Evolutionary conservation across 2,888 invertebrate genomes (phyloP), one percentile per base, ranked within the genome.

Genomic region (Drosophila robusta): DNA sequence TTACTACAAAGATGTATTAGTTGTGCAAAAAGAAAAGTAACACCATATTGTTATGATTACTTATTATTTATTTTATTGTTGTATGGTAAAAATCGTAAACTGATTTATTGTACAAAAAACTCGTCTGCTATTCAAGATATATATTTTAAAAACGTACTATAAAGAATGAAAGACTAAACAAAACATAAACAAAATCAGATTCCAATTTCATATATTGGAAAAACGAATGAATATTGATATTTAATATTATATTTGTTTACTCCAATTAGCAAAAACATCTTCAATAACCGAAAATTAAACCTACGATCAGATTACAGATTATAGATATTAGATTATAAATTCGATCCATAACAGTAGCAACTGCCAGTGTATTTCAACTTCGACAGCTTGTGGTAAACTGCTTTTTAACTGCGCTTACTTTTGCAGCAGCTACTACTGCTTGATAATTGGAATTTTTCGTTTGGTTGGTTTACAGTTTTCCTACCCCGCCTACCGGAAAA

Each of bases 361-460:
- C 3, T 29, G 29, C 29, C 0, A 54, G 70, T 36, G 42, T 42
- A 65, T 76, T 76, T 49, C 18, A 60, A 42, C 26, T 58, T 50
- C 45, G 24, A 38, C 24, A 16, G 36, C 26, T 36, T 36, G 34
- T 24, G 51, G 45, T 50, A 60, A 46, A 45, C 41, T 47, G 49
- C 51, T 52, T 52, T 60, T 54, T 50, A 46, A 45, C 65, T 52
- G 57, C 42, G 49, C 54, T 51, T 55, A 41, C 44, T 54, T 44
- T 26, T 39, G 46, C 29, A 0, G 29, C 9, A 29, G 29, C 29
- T 29, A 29, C 29, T 29, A 29, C 29, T 29, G 29, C 18, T 34
- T 49, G 63, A 72, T 87, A 85, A 87, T 82, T 85, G 78, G 75
- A 81, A 78, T 82, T 87, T 72, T 66, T 69, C 69, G 67, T 72